Conservation (phyloP, 2,888 invertebrate species). For the Cetonia aurata region DNA sequence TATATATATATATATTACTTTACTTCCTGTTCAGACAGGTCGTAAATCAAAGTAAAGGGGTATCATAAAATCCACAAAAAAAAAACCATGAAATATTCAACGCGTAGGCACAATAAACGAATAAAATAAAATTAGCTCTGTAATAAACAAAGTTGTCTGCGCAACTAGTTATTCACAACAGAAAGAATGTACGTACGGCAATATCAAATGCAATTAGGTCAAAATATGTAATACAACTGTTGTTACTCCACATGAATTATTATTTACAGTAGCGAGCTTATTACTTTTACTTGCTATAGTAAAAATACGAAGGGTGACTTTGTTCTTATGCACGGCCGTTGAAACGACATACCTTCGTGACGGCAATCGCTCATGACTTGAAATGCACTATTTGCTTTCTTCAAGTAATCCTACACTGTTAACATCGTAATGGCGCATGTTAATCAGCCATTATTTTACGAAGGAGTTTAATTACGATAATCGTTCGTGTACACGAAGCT, state of each 20-base stretch:
- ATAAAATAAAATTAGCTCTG: too few species aligned
- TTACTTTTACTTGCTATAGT: background rate
- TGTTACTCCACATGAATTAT: background rate
- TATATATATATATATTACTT: too few species aligned
- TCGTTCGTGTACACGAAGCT: background rate
- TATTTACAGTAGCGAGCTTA: constrained; percentile 6
- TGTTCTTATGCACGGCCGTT: background rate
- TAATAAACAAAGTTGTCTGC: too few species aligned
- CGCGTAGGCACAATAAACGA: too few species aligned
- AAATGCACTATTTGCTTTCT: background rate
- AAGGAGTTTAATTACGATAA: constrained; percentile 4
- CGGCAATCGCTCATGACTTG: background rate
- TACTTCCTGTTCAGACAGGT: too few species aligned
- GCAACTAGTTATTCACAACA: too few species aligned
- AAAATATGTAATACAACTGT: constrained; percentile 17
- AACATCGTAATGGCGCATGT: background rate
- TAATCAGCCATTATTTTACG: background rate
- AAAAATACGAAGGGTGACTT: constrained; percentile 2
- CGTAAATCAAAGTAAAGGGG: too few species aligned
- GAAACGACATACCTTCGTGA: background rate
- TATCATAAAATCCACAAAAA: too few species aligned
- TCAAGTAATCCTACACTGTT: background rate
- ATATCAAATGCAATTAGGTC: constrained; percentile 19
- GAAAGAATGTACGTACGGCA: background rate
- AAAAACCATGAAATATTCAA: too few species aligned